phyloP scores from a whole-genome alignment of 2,888 invertebrate genomes.

The Pristionchus fissidentatus region DNA sequence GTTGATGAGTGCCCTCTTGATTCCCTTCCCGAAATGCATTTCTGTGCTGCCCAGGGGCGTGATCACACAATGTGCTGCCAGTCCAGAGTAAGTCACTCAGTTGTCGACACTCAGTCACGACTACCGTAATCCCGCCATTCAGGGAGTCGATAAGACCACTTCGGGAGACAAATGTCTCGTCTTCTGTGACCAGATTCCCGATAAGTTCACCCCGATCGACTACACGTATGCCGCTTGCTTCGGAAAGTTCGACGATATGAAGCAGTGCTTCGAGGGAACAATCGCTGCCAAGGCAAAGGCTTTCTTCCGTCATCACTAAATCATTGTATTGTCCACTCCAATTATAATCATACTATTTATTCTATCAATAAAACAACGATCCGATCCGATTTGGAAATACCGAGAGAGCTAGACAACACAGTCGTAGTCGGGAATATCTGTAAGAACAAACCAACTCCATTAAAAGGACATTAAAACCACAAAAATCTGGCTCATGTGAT shows the following conservation, averaged over 20 bases:
- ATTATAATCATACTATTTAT: too few species aligned
- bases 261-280: slow-evolving; percentile 41
- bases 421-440: too few species aligned
- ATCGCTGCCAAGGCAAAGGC: slow-evolving; percentile 32
- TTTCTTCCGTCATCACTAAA: slow-evolving; percentile 21
- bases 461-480: too few species aligned
- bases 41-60: slow-evolving; percentile 43
- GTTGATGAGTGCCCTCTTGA: slow-evolving; percentile 44
- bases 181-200: slow-evolving; percentile 41
- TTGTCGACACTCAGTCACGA: neutral
- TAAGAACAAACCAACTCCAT: too few species aligned
- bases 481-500: too few species aligned
- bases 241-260: slow-evolving; percentile 44
- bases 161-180: slow-evolving; percentile 45
- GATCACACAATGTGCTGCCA: slow-evolving; percentile 32
- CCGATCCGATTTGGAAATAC: too few species aligned
- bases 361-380: too few species aligned
- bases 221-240: slow-evolving; percentile 40
- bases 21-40: slow-evolving; percentile 45
- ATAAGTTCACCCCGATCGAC: slow-evolving; percentile 37
- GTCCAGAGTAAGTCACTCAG: neutral
- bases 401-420: too few species aligned
- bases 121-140: neutral
- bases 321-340: neutral
- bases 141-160: slow-evolving; percentile 16